A percentile compares a stretch with the other conserved stretches of the same genome.
These are phyloP conservation scores for Labeo catla DNA, from an alignment of 2,113 vertebrate species.

Conservation along the genomic window DNA sequence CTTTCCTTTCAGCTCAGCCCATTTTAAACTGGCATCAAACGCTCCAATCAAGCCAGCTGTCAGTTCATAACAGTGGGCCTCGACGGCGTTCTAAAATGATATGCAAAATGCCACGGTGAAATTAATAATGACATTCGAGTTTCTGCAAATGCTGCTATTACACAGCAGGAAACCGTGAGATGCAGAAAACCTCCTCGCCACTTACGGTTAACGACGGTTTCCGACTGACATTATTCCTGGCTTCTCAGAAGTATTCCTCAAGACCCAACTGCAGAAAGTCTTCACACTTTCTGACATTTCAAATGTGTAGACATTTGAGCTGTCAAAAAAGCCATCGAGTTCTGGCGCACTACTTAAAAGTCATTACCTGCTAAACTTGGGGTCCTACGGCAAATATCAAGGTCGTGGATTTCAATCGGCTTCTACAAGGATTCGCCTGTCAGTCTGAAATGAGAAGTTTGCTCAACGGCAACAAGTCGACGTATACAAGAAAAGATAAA, in stretches of 20 bases:
- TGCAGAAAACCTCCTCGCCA: conserved; percentile 16
- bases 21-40: neutral
- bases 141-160: conserved; percentile 50
- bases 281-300: conserved; percentile 48
- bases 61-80: conserved; percentile 43
- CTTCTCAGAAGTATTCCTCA: conserved; percentile 40
- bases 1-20: conserved; percentile 5
- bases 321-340: conserved; percentile 50
- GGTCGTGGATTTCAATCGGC: conserved; percentile 57
- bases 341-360: conserved; percentile 57
- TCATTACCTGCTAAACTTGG: conserved; percentile 53
- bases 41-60: conserved; percentile 19
- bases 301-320: conserved; percentile 51
- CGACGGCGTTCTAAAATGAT: conserved; percentile 37
- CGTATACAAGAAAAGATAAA: neutral
- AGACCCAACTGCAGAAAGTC: conserved; percentile 4
- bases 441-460: conserved; percentile 45
- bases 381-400: conserved; percentile 52
- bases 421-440: conserved; percentile 49
- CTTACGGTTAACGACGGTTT: conserved; percentile 27
- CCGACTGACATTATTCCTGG: conserved; percentile 3
- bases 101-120: conserved; percentile 56
- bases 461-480: neutral
- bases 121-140: conserved; percentile 60
- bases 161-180: conserved; percentile 43